Base-by-base conservation (phyloP, 2,888 invertebrate species). In the Timandra comae region DNA sequence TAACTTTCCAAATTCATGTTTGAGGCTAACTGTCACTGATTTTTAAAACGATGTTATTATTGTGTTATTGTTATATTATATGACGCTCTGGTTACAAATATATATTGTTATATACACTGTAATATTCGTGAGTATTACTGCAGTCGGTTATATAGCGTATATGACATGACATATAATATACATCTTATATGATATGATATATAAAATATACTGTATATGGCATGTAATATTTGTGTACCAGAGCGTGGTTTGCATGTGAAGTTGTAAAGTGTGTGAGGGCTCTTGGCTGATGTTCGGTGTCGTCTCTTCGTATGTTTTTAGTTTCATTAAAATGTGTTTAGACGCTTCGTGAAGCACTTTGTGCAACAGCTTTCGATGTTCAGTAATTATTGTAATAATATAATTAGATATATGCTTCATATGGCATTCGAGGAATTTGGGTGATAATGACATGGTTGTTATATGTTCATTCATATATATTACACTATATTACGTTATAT, bases 331-430 rank as follows among this genome's bases (percentile, higher is more conserved):
- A 46, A 46, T 52, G 49, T 56, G 40, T 46, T n/a, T 67, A 67
- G 61, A 57, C 41, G 75, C 73, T 71, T 68, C 53, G 49, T 46
- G 47, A n/a, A 46, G 45, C 55, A 50, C 50, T 55, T 55, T 56
- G 52, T 63, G 58, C 64, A 54, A 74, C 77, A 76, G 84, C 84
- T 84, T 84, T 84, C 64, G 63, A 63, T 84, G 84, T 82, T 80
- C 56, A 59, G 46, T 81, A 73, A n/a, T n/a, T 79, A 70, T 76
- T 75, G 69, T n/a, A 58, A 37, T 46, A 21, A 49, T 51, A 47
- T 22, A 12, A 31, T 30, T 46, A 50, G 43, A 35, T 49, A 46
- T 56, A 56, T 69, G 81, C 81, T 81, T 79, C 41, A 53, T 47
- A 62, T 68, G 65, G 73, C 69, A 58, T 51, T 65, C 36, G 68